Evolutionary conservation across 2,888 invertebrate species (phyloP).

Genomic region (Listrodromus nycthemerus): DNA sequence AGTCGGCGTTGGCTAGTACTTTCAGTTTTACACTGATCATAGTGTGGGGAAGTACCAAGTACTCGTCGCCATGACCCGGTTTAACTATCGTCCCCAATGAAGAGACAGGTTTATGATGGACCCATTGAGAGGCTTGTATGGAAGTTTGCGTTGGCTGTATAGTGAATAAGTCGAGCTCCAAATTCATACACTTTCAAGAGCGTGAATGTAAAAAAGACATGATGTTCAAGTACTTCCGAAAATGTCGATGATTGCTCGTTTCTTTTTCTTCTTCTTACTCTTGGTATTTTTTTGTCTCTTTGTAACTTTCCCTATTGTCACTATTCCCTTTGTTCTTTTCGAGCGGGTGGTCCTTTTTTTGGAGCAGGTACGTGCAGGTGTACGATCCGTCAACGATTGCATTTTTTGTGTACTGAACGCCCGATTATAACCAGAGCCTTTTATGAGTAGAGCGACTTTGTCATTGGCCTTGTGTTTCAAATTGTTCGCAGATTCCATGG

Average conservation of each 20-base stretch:
- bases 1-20: too few species aligned
- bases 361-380: too few species aligned
- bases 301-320: too few species aligned
- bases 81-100: slow-evolving; percentile 68
- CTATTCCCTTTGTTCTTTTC: too few species aligned
- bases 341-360: too few species aligned
- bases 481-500: slow-evolving; percentile 33
- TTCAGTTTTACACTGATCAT: slow-evolving; percentile 45
- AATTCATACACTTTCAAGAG: slow-evolving; percentile 36
- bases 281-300: too few species aligned
- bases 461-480: slow-evolving; percentile 36
- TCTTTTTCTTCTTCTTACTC: too few species aligned
- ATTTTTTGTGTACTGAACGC: not conserved
- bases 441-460: slow-evolving; percentile 44
- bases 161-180: slow-evolving; percentile 45
- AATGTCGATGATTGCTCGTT: slow-evolving; percentile 47
- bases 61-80: slow-evolving; percentile 71
- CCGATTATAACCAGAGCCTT: slow-evolving; percentile 22
- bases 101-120: slow-evolving; percentile 70
- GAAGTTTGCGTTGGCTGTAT: too few species aligned
- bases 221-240: too few species aligned
- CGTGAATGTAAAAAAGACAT: too few species aligned
- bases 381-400: slow-evolving; percentile 23
- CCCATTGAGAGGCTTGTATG: slow-evolving; percentile 65
- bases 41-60: slow-evolving; percentile 70